Evolutionary conservation across 2,113 vertebrate genomes (phyloP).

Genomic region (Corythaixoides concolor): DNA sequence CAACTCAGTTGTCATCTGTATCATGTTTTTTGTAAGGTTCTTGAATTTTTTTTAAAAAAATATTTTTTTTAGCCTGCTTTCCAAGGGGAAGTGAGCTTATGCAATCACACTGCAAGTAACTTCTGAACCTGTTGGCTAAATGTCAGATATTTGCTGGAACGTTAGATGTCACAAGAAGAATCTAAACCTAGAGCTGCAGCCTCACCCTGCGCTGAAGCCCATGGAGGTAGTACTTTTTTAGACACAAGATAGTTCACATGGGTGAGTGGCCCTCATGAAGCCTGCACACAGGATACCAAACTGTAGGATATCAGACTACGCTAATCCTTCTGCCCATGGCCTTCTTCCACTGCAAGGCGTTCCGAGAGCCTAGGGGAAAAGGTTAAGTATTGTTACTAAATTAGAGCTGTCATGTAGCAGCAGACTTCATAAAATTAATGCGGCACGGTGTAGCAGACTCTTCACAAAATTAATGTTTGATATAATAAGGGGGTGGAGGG

Average conservation of each 20-base stretch:
- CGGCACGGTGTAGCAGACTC: background rate
- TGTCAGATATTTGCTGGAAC: background rate
- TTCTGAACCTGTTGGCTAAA: background rate
- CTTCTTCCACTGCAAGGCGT: background rate
- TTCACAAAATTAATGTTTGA: background rate
- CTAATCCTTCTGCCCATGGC: background rate
- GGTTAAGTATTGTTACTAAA: background rate
- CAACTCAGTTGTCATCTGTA: background rate
- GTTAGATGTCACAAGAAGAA: background rate
- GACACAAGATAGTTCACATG: background rate
- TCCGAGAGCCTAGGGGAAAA: background rate
- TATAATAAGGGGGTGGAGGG: background rate
- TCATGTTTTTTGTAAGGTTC: background rate
- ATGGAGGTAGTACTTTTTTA: background rate
- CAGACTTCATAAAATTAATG: background rate
- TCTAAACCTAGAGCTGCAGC: background rate
- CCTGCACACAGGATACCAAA: background rate
- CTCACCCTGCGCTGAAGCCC: rapidly evolving
- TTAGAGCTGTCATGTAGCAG: background rate
- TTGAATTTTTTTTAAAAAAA: background rate
- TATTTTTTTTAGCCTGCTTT: background rate
- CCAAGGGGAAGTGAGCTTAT: background rate
- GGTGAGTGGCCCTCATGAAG: background rate
- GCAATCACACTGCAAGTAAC: background rate
- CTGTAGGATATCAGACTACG: background rate